Percentiles rank a stretch among this genome's conserved stretches.
Conservation (phyloP, 2,888 invertebrate species). For the Branchipolynoe longqiensis region DNA sequence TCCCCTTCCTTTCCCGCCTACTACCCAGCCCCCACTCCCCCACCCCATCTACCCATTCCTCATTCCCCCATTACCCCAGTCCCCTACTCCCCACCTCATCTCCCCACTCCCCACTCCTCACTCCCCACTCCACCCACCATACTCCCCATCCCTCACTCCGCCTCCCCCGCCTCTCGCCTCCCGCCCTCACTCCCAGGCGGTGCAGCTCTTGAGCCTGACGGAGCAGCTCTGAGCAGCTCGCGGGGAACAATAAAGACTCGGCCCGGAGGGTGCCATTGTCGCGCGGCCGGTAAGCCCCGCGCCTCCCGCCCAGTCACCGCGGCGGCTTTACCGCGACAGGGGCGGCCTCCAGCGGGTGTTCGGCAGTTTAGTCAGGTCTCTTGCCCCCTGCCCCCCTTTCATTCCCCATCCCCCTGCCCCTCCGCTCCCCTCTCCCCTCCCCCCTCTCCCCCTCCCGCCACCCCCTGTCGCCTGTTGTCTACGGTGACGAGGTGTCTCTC, state of each 20-base stretch:
- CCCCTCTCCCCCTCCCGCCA: too few species aligned
- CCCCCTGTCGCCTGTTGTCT: conserved; percentile 11
- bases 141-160: too few species aligned
- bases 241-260: neutral
- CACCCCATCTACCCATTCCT: too few species aligned
- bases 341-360: neutral
- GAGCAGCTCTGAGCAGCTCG: neutral
- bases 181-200: neutral
- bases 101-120: too few species aligned
- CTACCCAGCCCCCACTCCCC: too few species aligned
- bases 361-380: conserved; percentile 25
- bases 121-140: too few species aligned
- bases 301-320: neutral
- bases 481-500: neutral
- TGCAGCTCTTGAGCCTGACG: neutral
- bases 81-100: too few species aligned
- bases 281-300: neutral
- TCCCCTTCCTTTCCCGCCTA: too few species aligned
- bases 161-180: too few species aligned
- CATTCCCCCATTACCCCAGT: too few species aligned
- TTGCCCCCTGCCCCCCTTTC: neutral
- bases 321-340: neutral
- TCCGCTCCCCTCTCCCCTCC: neutral
- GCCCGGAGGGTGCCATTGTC: conserved; percentile 22
- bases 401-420: neutral